Evolutionary conservation across 1,140 invertebrate species (phyloP).

Genomic region (Leptinotarsa undecemlineata): DNA sequence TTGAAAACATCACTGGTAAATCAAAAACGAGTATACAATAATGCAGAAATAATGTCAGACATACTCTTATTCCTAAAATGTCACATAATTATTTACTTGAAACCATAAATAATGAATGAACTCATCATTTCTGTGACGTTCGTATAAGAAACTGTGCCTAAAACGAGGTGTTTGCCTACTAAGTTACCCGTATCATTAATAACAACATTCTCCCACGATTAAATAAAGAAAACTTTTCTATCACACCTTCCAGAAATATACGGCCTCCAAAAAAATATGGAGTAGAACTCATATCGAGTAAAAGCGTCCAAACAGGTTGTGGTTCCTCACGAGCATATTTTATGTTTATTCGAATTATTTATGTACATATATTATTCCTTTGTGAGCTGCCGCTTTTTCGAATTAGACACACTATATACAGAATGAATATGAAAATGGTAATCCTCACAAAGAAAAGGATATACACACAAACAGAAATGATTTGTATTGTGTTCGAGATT

Average conservation of each 20-base stretch:
- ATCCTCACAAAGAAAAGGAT: slow-evolving; percentile 37
- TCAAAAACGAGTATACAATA: too few species aligned
- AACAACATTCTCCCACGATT: slow-evolving; percentile 32
- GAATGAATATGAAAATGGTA: slow-evolving; percentile 42
- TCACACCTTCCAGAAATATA: slow-evolving; percentile 30
- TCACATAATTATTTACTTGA: too few species aligned
- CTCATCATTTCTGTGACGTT: too few species aligned
- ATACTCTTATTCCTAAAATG: too few species aligned
- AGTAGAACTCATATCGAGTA: slow-evolving; percentile 36
- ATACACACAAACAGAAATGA: slow-evolving; percentile 43
- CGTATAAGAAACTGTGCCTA: neutral
- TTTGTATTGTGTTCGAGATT: slow-evolving; percentile 35
- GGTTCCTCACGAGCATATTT: slow-evolving; percentile 42
- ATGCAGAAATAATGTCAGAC: too few species aligned
- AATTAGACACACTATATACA: slow-evolving; percentile 41
- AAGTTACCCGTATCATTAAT: slow-evolving; percentile 39
- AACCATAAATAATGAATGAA: too few species aligned
- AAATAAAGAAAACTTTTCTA: slow-evolving; percentile 22
- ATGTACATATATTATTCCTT: slow-evolving; percentile 45
- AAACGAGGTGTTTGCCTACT: slow-evolving; percentile 29
- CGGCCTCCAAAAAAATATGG: slow-evolving; percentile 31
- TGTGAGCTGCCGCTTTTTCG: slow-evolving; percentile 41
- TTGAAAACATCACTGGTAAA: too few species aligned
- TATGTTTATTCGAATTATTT: slow-evolving; percentile 45
- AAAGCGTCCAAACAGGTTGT: slow-evolving; percentile 39